A percentile compares a stretch with the other conserved stretches of the same genome.
Evolutionary conservation across 2,888 invertebrate genomes (phyloP).

Genomic region (Nebria brevicollis): DNA sequence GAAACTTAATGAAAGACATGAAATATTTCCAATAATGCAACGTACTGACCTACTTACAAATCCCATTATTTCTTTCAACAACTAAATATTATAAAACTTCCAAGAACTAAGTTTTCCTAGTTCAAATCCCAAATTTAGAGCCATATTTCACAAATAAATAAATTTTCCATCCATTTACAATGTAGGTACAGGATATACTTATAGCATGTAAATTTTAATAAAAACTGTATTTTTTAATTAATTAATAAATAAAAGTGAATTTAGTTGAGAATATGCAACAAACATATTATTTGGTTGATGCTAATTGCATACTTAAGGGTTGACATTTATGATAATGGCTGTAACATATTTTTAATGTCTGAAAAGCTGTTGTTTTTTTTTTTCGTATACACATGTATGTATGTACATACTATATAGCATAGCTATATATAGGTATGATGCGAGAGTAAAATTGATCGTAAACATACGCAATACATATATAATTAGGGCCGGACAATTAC

Average conservation of each 20-base stretch:
- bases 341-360: conserved; percentile 33
- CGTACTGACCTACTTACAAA: not conserved
- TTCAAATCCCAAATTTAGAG: too few species aligned
- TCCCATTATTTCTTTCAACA: not conserved
- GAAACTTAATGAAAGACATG: not conserved
- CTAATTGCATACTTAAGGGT: conserved; percentile 34
- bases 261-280: too few species aligned
- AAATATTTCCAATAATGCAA: not conserved
- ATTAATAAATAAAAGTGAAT: too few species aligned
- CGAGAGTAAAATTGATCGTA: conserved; percentile 38
- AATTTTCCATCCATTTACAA: too few species aligned
- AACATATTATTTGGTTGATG: conserved; percentile 30
- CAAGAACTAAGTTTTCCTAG: too few species aligned
- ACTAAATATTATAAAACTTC: too few species aligned
- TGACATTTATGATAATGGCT: conserved; percentile 42
- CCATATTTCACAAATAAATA: too few species aligned
- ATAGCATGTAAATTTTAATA: too few species aligned
- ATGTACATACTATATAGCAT: not conserved
- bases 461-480: conserved; percentile 41
- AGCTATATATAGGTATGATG: not conserved
- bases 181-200: too few species aligned
- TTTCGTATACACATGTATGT: too few species aligned
- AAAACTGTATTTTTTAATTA: too few species aligned
- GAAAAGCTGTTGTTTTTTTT: conserved; percentile 17
- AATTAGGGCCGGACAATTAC: conserved; percentile 30